Percentiles rank a stretch among this genome's conserved stretches.
These are phyloP conservation scores for Solenopsis invicta DNA, from an alignment of 1,140 invertebrate genomes.

Conservation along the genomic window DNA sequence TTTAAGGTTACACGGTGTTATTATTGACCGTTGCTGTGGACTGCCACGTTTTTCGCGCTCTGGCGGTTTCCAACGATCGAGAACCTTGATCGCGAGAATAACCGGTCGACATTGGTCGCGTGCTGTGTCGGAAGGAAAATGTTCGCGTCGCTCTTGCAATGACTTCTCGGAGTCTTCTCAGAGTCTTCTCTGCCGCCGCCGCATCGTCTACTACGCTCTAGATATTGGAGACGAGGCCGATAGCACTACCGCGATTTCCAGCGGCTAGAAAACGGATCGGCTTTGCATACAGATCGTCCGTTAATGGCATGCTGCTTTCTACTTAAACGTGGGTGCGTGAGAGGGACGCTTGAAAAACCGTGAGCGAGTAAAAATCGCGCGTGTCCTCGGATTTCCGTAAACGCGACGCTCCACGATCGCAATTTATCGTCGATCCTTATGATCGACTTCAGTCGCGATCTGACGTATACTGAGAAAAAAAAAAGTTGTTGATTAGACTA, in stretches of 20 bases:
- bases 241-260: constrained; percentile 61
- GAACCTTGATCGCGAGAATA: constrained; percentile 15
- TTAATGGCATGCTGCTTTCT: constrained; percentile 63
- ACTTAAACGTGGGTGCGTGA: constrained; percentile 42
- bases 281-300: constrained; percentile 64
- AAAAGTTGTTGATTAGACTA: no score
- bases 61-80: not conserved
- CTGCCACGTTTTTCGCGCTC: not conserved
- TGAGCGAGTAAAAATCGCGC: not conserved
- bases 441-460: not conserved
- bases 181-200: not conserved
- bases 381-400: constrained; percentile 12
- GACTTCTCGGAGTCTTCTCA: constrained; percentile 5
- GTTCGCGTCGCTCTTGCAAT: not conserved
- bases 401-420: not conserved
- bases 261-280: constrained; percentile 55
- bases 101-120: constrained; percentile 23
- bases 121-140: constrained; percentile 17
- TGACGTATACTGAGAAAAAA: not conserved
- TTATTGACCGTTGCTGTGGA: not conserved
- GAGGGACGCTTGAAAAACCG: constrained; percentile 5
- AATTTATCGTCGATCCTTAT: not conserved
- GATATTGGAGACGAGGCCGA: constrained; percentile 43
- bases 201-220: constrained; percentile 65
- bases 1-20: not conserved